Conservation (phyloP, 2,888 invertebrate species). For the Caradrina clavipalpis region DNA sequence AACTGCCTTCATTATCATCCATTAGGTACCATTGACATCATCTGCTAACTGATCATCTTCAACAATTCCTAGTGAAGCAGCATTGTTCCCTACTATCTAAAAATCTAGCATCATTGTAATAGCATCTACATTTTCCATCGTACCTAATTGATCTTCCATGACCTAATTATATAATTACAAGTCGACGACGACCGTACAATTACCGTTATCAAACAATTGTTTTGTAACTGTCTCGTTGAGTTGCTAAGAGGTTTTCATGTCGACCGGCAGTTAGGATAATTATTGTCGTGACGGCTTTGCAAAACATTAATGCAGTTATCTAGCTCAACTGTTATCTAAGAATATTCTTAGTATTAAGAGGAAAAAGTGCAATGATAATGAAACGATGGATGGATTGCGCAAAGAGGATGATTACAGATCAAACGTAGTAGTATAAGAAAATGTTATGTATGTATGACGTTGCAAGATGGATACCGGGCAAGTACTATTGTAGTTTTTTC, state of each 20-base stretch:
- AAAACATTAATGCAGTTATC: constrained; percentile 34
- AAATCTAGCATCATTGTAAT: not conserved
- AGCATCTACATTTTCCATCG: constrained; percentile 21
- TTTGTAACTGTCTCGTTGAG: constrained; percentile 44
- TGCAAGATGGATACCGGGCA: too few species aligned
- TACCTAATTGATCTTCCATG: constrained; percentile 48
- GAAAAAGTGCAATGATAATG: constrained; percentile 1
- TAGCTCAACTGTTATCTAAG: constrained; percentile 30
- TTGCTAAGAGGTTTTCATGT: constrained; percentile 48
- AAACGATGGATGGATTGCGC: not conserved
- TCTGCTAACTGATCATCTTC: not conserved
- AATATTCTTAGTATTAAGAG: constrained; percentile 7
- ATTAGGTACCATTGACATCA: not conserved
- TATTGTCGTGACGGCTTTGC: constrained; percentile 38
- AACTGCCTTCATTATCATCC: too few species aligned
- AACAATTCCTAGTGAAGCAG: not conserved
- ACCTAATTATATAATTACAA: constrained; percentile 63
- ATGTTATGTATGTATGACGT: too few species aligned
- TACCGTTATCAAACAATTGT: constrained; percentile 55
- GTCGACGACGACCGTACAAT: constrained; percentile 52
- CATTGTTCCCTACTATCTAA: not conserved
- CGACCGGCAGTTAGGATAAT: constrained; percentile 47
- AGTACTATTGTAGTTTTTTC: too few species aligned
- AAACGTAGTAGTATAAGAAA: too few species aligned
- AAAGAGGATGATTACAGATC: not conserved